Evolutionary conservation across 1,140 invertebrate species (phyloP).

Genomic region (Drosophila bipectinata): DNA sequence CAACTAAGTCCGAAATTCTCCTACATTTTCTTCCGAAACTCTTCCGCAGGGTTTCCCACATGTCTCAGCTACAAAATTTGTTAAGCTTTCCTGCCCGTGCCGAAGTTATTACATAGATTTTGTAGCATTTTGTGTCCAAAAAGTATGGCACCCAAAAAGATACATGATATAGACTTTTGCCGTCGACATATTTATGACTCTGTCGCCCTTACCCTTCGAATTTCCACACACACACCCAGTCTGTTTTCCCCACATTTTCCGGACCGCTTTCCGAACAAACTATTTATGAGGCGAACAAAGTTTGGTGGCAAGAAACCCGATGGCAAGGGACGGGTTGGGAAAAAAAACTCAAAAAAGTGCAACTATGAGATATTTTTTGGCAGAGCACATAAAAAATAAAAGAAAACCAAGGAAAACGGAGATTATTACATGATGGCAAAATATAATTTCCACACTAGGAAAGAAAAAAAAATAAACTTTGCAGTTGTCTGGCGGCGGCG

Average conservation of each 20-base stretch:
- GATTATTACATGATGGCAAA: slow-evolving; percentile 76
- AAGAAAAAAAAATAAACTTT: slow-evolving; percentile 52
- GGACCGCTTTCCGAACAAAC: slow-evolving; percentile 34
- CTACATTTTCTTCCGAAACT: slow-evolving; percentile 11
- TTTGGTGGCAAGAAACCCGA: slow-evolving; percentile 2
- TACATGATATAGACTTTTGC: slow-evolving; percentile 68
- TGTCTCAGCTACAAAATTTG: slow-evolving; percentile 35
- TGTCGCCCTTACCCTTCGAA: slow-evolving; percentile 11
- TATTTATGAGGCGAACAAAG: slow-evolving; percentile 50
- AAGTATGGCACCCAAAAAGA: slow-evolving; percentile 59
- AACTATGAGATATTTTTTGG: slow-evolving; percentile 78
- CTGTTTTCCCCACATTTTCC: slow-evolving; percentile 22
- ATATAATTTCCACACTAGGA: slow-evolving; percentile 71
- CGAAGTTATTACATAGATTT: slow-evolving; percentile 76
- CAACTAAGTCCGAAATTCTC: too few relatives aligned
- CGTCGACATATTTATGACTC: slow-evolving; percentile 78
- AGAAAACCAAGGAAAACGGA: slow-evolving; percentile 44
- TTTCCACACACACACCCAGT: background rate
- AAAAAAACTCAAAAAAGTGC: slow-evolving; percentile 58
- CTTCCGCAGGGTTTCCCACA: background rate
- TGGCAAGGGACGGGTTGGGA: background rate
- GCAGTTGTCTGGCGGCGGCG: slow-evolving; percentile 44
- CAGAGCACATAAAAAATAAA: slow-evolving; percentile 28
- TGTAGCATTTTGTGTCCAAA: slow-evolving; percentile 78
- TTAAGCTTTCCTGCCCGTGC: slow-evolving; percentile 35